Conservation (phyloP, 2,113 vertebrate genomes). For the Anolis sagrei region DNA sequence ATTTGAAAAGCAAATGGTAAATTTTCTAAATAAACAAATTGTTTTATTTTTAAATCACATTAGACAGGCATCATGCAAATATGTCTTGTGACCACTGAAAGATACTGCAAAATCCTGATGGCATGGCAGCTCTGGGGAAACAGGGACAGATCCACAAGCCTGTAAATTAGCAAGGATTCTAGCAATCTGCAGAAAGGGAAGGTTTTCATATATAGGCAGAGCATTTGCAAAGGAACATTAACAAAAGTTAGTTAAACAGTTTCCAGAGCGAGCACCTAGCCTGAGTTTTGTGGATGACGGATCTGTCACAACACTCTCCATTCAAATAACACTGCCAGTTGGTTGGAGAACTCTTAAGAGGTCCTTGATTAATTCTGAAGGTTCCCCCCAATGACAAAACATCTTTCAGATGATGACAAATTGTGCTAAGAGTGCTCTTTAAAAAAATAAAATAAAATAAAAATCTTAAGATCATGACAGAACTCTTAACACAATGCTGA, state of each 20-base stretch:
- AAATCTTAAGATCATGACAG: neutral
- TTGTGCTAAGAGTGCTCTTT: neutral
- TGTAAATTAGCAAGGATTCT: neutral
- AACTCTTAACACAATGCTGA: conserved; percentile 5
- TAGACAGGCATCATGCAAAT: no score
- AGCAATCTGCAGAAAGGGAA: neutral
- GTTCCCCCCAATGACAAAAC: neutral
- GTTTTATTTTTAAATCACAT: neutral
- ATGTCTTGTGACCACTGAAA: neutral
- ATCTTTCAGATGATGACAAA: neutral
- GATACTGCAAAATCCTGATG: neutral
- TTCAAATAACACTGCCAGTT: neutral
- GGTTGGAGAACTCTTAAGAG: neutral
- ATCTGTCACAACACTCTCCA: no score
- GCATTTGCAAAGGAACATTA: neutral
- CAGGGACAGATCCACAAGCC: neutral
- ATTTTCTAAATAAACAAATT: neutral
- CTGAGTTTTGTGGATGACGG: neutral
- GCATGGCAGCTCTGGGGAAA: neutral
- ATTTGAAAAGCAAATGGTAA: neutral
- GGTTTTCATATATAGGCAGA: neutral
- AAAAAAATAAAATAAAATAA: no score
- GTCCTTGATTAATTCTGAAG: neutral
- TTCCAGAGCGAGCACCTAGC: neutral
- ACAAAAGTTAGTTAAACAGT: neutral